Conservation (phyloP, 2,888 invertebrate genomes). For the Nasonia oneida region DNA sequence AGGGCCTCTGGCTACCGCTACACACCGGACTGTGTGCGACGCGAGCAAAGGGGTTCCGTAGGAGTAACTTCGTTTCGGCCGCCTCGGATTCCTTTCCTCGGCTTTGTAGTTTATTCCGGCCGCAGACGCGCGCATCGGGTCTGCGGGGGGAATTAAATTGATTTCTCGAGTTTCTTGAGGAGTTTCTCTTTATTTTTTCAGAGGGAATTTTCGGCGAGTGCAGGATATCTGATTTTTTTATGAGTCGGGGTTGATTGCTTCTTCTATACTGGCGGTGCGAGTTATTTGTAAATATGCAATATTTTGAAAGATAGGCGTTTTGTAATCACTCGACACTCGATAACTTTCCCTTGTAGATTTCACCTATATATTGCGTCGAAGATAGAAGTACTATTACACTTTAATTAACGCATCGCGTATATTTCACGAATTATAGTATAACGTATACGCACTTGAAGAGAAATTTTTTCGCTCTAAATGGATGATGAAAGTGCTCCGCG, state of each 20-base stretch:
- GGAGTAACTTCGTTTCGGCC: conserved; percentile 52
- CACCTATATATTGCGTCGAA: not conserved
- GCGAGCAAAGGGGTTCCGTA: conserved; percentile 1
- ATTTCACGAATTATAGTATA: not conserved
- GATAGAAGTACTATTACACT: not conserved
- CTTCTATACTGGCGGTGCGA: not conserved
- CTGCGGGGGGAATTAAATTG: conserved; percentile 31
- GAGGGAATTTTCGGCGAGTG: not conserved
- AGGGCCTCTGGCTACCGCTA: not conserved
- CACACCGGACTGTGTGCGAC: not conserved
- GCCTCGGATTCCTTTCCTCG: conserved; percentile 39
- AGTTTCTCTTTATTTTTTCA: not conserved
- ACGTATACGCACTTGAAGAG: not conserved
- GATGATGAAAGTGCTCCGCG: not conserved
- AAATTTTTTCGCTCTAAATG: not conserved
- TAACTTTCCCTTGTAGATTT: not conserved
- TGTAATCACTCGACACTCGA: not conserved
- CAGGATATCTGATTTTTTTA: not conserved
- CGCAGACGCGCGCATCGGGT: conserved; percentile 18
- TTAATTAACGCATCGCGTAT: conserved; percentile 10
- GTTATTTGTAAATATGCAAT: not conserved
- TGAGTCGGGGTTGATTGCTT: not conserved
- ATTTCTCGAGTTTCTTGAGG: conserved; percentile 17
- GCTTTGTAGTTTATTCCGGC: conserved; percentile 57
- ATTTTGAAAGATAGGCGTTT: not conserved